Evolutionary conservation across 2,113 vertebrate species (phyloP).

Genomic region (Ursus arctos): DNA sequence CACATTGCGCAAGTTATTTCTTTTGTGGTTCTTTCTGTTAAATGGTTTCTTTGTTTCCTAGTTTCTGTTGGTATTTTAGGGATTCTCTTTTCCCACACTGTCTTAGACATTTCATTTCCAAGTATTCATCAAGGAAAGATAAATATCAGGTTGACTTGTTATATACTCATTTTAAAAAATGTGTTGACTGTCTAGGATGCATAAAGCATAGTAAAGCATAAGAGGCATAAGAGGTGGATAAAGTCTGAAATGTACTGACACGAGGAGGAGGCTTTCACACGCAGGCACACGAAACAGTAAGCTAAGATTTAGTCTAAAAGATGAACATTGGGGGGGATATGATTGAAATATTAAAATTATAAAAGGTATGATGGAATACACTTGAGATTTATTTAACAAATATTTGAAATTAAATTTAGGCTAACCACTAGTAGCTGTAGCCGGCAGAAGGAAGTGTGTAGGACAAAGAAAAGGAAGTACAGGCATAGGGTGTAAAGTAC

Average conservation of each 20-base stretch:
- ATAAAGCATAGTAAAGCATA: background rate
- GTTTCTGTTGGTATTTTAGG: slow-evolving; percentile 52
- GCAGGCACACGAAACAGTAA: background rate
- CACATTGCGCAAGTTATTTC: slow-evolving; percentile 52
- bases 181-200: background rate
- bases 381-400: slow-evolving; percentile 5
- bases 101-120: slow-evolving; percentile 48
- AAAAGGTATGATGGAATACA: background rate
- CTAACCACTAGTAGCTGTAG: background rate
- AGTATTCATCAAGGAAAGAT: slow-evolving; percentile 65
- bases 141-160: slow-evolving; percentile 35
- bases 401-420: slow-evolving; percentile 3
- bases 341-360: slow-evolving; percentile 43
- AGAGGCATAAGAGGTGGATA: background rate
- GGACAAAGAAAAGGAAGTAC: background rate
- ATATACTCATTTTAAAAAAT: background rate
- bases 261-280: background rate
- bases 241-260: background rate
- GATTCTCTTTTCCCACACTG: background rate
- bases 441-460: background rate
- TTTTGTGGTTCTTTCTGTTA: slow-evolving; percentile 61
- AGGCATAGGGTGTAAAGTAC: background rate
- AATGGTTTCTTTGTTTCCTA: slow-evolving; percentile 73
- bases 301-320: slow-evolving; percentile 5
- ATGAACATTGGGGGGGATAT: background rate